Evolutionary conservation across 2,888 invertebrate genomes (phyloP).

Genomic region (Phasia obesa): DNA sequence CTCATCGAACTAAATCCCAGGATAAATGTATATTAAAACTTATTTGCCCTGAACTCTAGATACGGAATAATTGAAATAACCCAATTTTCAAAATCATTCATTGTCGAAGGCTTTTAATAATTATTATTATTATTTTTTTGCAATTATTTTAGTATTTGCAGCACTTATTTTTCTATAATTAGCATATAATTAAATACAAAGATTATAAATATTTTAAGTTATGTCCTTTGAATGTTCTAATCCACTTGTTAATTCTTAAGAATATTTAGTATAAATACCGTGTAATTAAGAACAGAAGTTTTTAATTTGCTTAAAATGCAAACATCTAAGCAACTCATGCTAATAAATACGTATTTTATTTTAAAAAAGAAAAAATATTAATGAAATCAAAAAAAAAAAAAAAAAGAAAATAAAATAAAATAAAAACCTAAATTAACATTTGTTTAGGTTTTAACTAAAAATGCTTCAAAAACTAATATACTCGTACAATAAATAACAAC

Average conservation of each 20-base stretch:
- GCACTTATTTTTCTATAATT: too few species aligned
- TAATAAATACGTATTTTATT: constrained; percentile 54
- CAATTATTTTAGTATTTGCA: too few species aligned
- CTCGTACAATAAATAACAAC: not conserved
- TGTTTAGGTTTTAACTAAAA: constrained; percentile 32
- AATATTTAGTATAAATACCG: not conserved
- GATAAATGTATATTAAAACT: too few species aligned
- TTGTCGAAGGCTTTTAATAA: too few species aligned
- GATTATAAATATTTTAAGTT: not conserved
- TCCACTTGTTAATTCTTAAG: not conserved
- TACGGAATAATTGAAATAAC: too few species aligned
- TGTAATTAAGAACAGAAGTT: constrained; percentile 7
- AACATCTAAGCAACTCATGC: constrained; percentile 52
- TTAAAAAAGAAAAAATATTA: constrained; percentile 6
- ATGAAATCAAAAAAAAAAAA: constrained; percentile 13
- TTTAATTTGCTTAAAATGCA: not conserved
- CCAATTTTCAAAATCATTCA: too few species aligned
- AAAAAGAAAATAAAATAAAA: too few species aligned
- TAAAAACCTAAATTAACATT: constrained; percentile 18
- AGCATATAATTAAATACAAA: not conserved
- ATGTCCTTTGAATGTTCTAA: not conserved
- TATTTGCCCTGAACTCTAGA: too few species aligned
- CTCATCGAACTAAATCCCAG: too few species aligned
- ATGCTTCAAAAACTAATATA: constrained; percentile 7
- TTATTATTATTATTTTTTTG: too few species aligned